A percentile compares a stretch with the other conserved stretches of the same genome.
These are phyloP conservation scores for Nerophis lumbriciformis DNA, from an alignment of 2,113 vertebrate genomes.

Conservation along the genomic window DNA sequence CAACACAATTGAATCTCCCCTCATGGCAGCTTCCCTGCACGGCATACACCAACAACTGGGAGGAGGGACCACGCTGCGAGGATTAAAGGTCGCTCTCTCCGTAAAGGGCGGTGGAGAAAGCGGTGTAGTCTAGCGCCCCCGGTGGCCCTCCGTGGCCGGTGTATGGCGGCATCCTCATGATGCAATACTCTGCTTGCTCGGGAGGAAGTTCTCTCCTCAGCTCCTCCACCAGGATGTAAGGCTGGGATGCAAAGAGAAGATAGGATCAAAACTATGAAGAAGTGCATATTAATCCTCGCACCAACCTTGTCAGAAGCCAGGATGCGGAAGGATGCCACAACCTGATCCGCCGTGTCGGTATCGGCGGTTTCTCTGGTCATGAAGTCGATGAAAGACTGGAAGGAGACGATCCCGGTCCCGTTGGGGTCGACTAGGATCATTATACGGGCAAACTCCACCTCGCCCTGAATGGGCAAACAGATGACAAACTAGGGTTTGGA, in stretches of 20 bases:
- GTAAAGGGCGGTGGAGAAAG: conserved; percentile 92
- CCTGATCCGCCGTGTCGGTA: conserved; percentile 91
- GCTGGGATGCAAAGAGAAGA: conserved; percentile 56
- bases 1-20: conserved; percentile 18
- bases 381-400: conserved; percentile 97
- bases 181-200: conserved; percentile 90
- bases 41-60: conserved; percentile 15
- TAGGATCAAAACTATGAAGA: not conserved
- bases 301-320: conserved; percentile 90
- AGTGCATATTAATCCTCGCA: not conserved
- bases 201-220: conserved; percentile 86
- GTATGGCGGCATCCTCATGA: conserved; percentile 85
- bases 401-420: conserved; percentile 81
- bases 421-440: conserved; percentile 92
- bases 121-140: conserved; percentile 87
- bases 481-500: not conserved
- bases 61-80: conserved; percentile 15
- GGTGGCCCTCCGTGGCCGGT: conserved; percentile 66
- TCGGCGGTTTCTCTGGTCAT: conserved; percentile 93
- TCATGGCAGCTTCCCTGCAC: conserved; percentile 29
- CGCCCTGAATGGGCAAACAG: conserved; percentile 70
- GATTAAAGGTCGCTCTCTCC: conserved; percentile 94
- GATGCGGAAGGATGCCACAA: conserved; percentile 92
- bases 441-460: conserved; percentile 89
- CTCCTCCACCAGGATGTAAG: conserved; percentile 88